phyloP scores from a whole-genome alignment of 2,888 invertebrate genomes.

The Drosophila anomelani region DNA sequence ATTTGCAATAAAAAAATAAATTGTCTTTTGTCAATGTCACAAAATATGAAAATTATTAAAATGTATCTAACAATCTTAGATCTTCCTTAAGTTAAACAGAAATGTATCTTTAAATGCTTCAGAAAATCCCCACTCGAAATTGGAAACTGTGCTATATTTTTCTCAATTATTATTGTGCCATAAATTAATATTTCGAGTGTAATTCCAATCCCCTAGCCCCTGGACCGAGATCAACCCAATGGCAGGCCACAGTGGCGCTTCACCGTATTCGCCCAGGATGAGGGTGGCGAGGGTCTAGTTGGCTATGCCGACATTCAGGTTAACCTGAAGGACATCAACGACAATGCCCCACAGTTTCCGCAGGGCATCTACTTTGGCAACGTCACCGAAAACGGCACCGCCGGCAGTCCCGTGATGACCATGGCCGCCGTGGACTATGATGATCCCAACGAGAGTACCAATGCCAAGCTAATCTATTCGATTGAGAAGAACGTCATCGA shows the following conservation, averaged over 20 bases:
- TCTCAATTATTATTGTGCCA: background rate
- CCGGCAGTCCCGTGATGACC: conserved; percentile 98
- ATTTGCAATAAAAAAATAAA: background rate
- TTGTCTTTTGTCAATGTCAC: no score
- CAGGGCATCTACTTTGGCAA: conserved; percentile 96
- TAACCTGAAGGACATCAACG: conserved; percentile 98
- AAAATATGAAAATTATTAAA: background rate
- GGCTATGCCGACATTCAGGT: conserved; percentile 99
- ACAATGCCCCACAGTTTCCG: conserved; percentile 97
- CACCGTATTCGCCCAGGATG: conserved; percentile 97
- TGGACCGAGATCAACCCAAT: conserved; percentile 98
- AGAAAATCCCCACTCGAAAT: background rate
- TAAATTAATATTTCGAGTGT: background rate
- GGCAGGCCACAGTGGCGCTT: conserved; percentile 98
- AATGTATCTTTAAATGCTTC: no score
- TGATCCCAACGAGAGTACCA: conserved; percentile 97
- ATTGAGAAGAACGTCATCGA: conserved; percentile 98
- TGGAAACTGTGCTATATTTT: no score
- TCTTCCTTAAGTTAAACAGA: background rate
- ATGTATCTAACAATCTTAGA: background rate
- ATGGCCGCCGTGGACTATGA: conserved; percentile 99
- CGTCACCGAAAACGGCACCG: conserved; percentile 98
- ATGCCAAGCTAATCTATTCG: conserved; percentile 96
- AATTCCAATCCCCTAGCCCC: conserved; percentile 87
- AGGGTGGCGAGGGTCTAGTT: conserved; percentile 96